Conservation (phyloP, 2,797 vertebrate genomes). For the Buceros bicornis region DNA sequence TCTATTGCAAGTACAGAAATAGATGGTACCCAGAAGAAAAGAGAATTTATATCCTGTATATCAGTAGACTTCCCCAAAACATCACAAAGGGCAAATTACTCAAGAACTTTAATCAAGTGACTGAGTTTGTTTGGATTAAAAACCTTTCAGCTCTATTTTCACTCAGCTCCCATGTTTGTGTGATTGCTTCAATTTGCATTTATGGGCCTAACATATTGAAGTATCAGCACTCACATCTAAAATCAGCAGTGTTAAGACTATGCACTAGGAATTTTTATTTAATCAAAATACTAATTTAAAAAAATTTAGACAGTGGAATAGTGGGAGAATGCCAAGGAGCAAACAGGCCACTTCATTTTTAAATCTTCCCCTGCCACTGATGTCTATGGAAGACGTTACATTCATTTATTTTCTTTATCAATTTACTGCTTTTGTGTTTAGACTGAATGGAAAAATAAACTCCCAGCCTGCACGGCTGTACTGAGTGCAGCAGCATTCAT, state of each 20-base stretch:
- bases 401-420: neutral
- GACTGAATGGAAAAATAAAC: neutral
- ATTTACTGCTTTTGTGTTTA: neutral
- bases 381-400: neutral
- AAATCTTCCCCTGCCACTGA: neutral
- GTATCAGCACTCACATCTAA: constrained; percentile 8
- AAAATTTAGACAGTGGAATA: neutral
- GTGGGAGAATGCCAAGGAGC: neutral
- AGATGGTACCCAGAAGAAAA: neutral
- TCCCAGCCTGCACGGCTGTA: rapidly evolving
- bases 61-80: constrained; percentile 20
- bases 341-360: neutral
- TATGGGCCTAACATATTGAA: constrained; percentile 27
- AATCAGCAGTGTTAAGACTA: constrained; percentile 9
- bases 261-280: constrained; percentile 62
- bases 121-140: constrained; percentile 51
- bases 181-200: constrained; percentile 69
- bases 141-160: constrained; percentile 37
- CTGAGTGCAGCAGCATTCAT: neutral
- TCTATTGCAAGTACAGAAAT: neutral
- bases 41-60: neutral
- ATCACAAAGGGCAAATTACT: constrained; percentile 46
- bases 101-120: constrained; percentile 49
- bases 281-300: constrained; percentile 45
- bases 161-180: constrained; percentile 29